Evolutionary conservation across 1,140 invertebrate species (phyloP), one percentile per base, ranked within the genome.

Genomic region (Formica exsecta): DNA sequence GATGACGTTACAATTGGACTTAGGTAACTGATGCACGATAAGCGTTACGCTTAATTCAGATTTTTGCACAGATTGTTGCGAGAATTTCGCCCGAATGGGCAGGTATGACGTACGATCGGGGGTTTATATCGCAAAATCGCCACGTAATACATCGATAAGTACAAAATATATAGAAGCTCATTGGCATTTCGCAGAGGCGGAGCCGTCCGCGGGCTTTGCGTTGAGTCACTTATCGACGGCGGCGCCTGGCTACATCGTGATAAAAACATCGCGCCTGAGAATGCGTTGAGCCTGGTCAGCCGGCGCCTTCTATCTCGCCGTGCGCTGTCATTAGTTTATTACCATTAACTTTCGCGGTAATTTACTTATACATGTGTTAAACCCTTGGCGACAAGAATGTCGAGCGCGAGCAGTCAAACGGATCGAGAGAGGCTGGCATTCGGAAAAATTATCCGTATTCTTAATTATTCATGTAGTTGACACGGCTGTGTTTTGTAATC

Each of bases 251-350:
- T 41, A 29, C 51, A 70, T 74, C 59, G 51, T 32, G 77, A 89
- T 89, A 84, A 90, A 74, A 83, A 83, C 79, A 79, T 87, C 66
- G 57, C 38, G 25, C 48, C 48, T 51, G 41, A 75, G 29, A 73
- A 81, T 89, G 73, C 70, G 36, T 80, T n/a, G 22, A 70, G 16
- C 11, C 36, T 51, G 51, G 62, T 88, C 59, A 87, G 32, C 86
- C 54, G 81, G 86, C 88, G 62, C 86, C 22, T 87, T 83, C 66
- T 48, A 83, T 62, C 54, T 73, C 68, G 25, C 68, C 48, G 48
- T 51, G 68, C 36, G 65, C 64, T 86, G 75, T 89, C 79, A 87
- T 90, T 90, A 87, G 89, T 90, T 90, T 84, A 89, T 90, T 89
- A 84, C 81, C 86, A 51, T 87, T 87, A 87, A 89, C 85, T 85